These are phyloP conservation scores for Chrysomela aeneicollis DNA, from an alignment of 2,888 invertebrate genomes.

Conservation along the genomic window DNA sequence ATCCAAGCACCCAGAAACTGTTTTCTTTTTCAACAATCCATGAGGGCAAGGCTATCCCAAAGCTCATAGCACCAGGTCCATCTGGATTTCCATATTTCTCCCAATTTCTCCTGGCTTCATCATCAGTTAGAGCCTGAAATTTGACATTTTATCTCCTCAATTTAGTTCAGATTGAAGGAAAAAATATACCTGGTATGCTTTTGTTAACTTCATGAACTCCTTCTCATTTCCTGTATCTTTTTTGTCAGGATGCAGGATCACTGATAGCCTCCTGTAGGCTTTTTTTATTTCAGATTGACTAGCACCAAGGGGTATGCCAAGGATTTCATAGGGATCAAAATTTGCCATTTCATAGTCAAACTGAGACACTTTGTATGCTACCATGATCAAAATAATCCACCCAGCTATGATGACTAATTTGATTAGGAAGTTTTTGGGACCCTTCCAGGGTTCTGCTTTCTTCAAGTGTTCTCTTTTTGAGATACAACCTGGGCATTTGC, in stretches of 20 bases:
- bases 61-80: constrained; percentile 98
- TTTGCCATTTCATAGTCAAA: constrained; percentile 98
- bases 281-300: constrained; percentile 91
- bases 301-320: constrained; percentile 87
- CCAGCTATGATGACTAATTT: constrained; percentile 81
- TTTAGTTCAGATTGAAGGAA: background rate
- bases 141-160: background rate
- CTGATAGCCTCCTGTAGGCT: constrained; percentile 92
- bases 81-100: constrained; percentile 99
- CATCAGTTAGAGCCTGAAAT: constrained; percentile 90
- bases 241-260: constrained; percentile 92
- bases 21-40: constrained; percentile 99
- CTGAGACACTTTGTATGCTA: constrained; percentile 92
- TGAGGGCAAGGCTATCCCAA: constrained; percentile 98
- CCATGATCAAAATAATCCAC: constrained; percentile 81
- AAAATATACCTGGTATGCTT: constrained; percentile 79
- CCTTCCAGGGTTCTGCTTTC: constrained; percentile 88
- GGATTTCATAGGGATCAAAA: constrained; percentile 98
- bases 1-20: constrained; percentile 95
- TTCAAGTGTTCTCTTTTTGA: constrained; percentile 84
- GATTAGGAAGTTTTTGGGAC: constrained; percentile 80
- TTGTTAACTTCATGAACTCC: constrained; percentile 96
- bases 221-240: constrained; percentile 97
- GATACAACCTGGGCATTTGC: constrained; percentile 89
- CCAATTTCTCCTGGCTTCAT: constrained; percentile 97